Base-by-base conservation (phyloP, 2,888 invertebrate species). In the Dryadula phaetusa region DNA sequence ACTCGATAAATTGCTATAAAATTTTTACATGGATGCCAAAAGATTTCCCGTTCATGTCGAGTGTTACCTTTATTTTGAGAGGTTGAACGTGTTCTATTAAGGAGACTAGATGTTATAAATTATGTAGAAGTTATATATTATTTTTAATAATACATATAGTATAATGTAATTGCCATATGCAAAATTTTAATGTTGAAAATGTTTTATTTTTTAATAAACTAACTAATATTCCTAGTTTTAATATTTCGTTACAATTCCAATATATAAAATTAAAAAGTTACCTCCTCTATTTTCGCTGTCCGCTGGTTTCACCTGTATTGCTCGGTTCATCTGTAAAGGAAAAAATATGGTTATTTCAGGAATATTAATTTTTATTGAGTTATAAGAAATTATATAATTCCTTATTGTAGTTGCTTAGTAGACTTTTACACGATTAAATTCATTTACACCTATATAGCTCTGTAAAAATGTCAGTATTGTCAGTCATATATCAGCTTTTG, bases 271-370 rank as follows among this genome's bases (percentile, higher is more conserved):
- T 3, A 20, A 58, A 42, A 16, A 49, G 44, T 96, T 94, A 98
- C 97, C 98, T 96, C 97, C 96, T 95, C 98, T 96, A 95, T 98
- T 99, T 95, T 99, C 99, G 95, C 97, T 98, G 94, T 99, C 99
- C 94, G 99, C 99, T 94, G 99, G 98, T 94, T 99, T 99, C 95
- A 99, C 98, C 96, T 99, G 99, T 95, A 99, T 98, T 94, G 99
- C 98, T 95, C 99, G 98, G 96, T 99, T 99, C 99, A 99, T 99
- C 99, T 99, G 96, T 58, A 97, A 97, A 80, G 79, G 79, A 88
- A 81, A 82, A 84, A 81, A 74, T 76, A 75, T 71, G 70, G 12
- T 37, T 37, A 37, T 12, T 37, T 12, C 12, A 10, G 10, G 37
- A 37, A 12, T 37, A 37, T 37, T n/a, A n/a, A n/a, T n/a, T n/a